phyloP scores from a whole-genome alignment of 2,888 invertebrate genomes.

The Operophtera brumata region DNA sequence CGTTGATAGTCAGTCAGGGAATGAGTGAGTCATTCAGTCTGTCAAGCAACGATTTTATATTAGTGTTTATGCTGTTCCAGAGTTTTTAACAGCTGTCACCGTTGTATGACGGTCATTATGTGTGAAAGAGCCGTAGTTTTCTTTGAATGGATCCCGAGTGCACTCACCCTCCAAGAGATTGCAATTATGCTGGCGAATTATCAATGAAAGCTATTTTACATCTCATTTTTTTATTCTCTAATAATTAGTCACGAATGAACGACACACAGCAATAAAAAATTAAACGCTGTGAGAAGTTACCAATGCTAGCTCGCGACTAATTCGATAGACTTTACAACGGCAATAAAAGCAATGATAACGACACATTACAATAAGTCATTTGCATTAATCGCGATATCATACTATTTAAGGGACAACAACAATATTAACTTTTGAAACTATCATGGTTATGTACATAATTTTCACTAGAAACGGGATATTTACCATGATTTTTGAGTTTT shows the following conservation, averaged over 20 bases:
- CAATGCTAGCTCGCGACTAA: constrained; percentile 5
- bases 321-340: constrained; percentile 4
- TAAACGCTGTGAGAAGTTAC: constrained; percentile 2
- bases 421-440: not conserved
- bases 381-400: constrained; percentile 12
- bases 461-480: too few relatives aligned
- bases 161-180: not conserved
- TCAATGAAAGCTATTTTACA: not conserved
- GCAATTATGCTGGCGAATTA: not conserved
- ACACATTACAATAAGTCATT: constrained; percentile 16
- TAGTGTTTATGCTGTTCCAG: too few relatives aligned
- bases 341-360: constrained; percentile 17
- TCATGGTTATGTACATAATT: too few relatives aligned
- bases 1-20: too few relatives aligned
- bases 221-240: too few relatives aligned
- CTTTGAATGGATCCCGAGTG: too few relatives aligned
- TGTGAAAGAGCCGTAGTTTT: too few relatives aligned
- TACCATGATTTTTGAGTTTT: too few relatives aligned
- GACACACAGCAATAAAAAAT: not conserved
- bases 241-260: constrained; percentile 4
- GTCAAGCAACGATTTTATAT: too few relatives aligned
- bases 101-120: too few relatives aligned
- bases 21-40: too few relatives aligned
- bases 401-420: not conserved
- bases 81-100: too few relatives aligned